These are phyloP conservation scores for Eurystomus glaucurus DNA, from an alignment of 2,797 vertebrate species.

Conservation along the genomic window DNA sequence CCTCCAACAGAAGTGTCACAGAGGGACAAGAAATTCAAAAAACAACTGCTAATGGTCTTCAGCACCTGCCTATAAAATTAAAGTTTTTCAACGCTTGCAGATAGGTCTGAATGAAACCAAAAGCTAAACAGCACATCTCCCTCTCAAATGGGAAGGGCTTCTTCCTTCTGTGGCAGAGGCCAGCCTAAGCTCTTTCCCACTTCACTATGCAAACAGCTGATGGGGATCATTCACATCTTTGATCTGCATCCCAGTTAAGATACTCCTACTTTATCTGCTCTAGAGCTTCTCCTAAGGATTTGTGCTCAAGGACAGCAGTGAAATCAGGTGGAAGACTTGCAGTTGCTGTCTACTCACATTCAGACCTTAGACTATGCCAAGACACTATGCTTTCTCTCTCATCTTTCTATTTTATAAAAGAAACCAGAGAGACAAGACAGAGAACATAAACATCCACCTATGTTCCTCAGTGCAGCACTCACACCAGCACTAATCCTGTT, in stretches of 20 bases:
- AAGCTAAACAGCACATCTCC: accelerated
- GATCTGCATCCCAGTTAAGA: neutral
- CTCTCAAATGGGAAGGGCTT: neutral
- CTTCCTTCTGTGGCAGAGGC: neutral
- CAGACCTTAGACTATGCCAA: neutral
- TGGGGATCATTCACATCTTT: neutral
- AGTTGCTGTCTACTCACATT: neutral
- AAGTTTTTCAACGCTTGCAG: neutral
- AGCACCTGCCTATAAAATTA: neutral
- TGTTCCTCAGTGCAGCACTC: neutral
- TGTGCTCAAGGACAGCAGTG: neutral
- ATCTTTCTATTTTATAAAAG: neutral
- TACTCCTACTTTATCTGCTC: neutral
- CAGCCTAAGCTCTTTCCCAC: neutral
- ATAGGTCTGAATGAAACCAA: neutral
- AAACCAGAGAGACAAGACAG: neutral
- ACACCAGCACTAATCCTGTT: neutral
- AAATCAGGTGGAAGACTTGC: neutral
- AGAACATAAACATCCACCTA: neutral
- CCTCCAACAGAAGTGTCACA: neutral
- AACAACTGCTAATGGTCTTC: neutral
- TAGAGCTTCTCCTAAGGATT: neutral
- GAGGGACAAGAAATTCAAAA: neutral
- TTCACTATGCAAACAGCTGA: neutral
- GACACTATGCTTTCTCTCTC: neutral